Evolutionary conservation across 2,888 invertebrate species (phyloP).

Genomic region (Carterocephalus palaemon): DNA sequence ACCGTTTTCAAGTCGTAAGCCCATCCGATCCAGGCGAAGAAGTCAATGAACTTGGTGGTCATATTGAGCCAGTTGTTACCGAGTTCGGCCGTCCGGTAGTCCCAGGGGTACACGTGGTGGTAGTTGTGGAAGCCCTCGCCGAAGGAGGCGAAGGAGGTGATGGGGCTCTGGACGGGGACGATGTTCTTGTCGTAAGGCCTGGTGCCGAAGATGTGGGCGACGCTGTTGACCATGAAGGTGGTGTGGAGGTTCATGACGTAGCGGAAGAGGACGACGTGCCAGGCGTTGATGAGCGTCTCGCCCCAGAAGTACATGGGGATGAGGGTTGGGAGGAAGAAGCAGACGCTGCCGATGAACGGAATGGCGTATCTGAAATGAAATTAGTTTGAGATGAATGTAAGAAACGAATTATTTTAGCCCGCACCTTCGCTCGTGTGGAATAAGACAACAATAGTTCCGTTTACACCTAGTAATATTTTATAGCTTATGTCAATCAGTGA

Average conservation of each 20-base stretch:
- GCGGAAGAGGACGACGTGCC: slow-evolving; percentile 62
- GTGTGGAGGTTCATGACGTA: slow-evolving; percentile 78
- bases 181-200: slow-evolving; percentile 63
- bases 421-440: too few species aligned
- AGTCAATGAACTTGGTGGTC: slow-evolving; percentile 49
- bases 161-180: slow-evolving; percentile 36
- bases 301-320: slow-evolving; percentile 79
- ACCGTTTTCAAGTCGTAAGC: slow-evolving; percentile 52
- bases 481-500: too few species aligned
- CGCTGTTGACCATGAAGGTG: slow-evolving; percentile 81
- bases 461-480: too few species aligned
- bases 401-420: not conserved
- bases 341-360: slow-evolving; percentile 79
- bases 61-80: slow-evolving; percentile 38
- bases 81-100: slow-evolving; percentile 47
- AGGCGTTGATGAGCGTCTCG: slow-evolving; percentile 62
- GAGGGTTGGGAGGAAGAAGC: slow-evolving; percentile 50
- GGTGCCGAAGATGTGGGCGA: slow-evolving; percentile 76
- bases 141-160: slow-evolving; percentile 37
- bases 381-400: slow-evolving; percentile 28
- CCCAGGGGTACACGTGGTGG: slow-evolving; percentile 53
- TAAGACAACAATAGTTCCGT: too few species aligned
- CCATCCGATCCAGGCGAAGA: slow-evolving; percentile 51
- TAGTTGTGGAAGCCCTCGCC: slow-evolving; percentile 57
- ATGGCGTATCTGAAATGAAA: slow-evolving; percentile 74